These are phyloP conservation scores for Epinotia bilunana DNA, from an alignment of 2,888 invertebrate species.

Conservation along the genomic window DNA sequence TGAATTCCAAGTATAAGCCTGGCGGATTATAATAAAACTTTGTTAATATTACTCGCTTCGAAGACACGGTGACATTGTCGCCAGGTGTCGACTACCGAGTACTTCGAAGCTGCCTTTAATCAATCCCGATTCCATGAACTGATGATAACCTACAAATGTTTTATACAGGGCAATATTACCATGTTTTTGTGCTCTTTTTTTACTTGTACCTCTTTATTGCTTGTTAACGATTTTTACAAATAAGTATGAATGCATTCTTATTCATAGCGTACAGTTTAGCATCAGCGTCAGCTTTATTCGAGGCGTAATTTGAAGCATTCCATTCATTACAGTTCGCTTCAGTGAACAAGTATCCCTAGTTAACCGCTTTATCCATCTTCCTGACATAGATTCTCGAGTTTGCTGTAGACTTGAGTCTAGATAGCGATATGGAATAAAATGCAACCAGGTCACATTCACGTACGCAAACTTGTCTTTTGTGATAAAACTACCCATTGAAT, in stretches of 20 bases:
- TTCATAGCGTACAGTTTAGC: constrained; percentile 14
- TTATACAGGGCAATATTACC: neutral
- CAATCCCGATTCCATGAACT: constrained; percentile 24
- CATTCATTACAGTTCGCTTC: constrained; percentile 40
- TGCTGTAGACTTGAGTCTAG: constrained; percentile 24
- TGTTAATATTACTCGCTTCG: constrained; percentile 58
- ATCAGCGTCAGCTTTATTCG: constrained; percentile 24
- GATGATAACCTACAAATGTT: constrained; percentile 15
- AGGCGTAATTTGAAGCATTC: constrained; percentile 33
- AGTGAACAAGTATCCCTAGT: constrained; percentile 37
- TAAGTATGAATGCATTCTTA: constrained; percentile 13
- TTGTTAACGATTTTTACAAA: constrained; percentile 23
- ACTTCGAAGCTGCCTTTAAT: constrained; percentile 33
- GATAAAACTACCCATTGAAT: constrained; percentile 12
- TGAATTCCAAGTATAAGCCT: constrained; percentile 7
- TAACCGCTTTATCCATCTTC: constrained; percentile 41
- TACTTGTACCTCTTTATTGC: constrained; percentile 4
- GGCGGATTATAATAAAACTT: constrained; percentile 55
- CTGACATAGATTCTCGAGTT: constrained; percentile 39
- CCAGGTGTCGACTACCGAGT: constrained; percentile 41
- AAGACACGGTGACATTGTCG: constrained; percentile 42
- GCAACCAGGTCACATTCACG: constrained; percentile 31
- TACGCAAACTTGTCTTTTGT: constrained; percentile 30
- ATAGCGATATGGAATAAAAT: constrained; percentile 35
- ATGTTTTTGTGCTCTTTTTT: neutral